Evolutionary conservation across 2,113 vertebrate species (phyloP).

Genomic region (Siphamia tubifer): DNA sequence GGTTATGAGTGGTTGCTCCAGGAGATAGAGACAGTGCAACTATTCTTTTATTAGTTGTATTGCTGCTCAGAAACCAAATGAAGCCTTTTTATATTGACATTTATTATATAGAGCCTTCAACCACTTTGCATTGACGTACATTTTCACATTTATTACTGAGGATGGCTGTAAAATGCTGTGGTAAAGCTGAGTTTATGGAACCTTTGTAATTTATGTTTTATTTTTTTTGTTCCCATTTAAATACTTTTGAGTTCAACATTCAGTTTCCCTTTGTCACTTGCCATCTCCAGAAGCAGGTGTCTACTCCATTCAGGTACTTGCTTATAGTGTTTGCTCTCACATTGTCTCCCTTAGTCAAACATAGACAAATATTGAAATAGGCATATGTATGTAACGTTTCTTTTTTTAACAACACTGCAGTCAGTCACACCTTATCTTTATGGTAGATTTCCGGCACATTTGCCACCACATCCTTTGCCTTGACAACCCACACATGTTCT

Average conservation of each 20-base stretch:
- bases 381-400: neutral
- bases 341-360: neutral
- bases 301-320: neutral
- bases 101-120: neutral
- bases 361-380: neutral
- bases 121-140: neutral
- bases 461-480: conserved; percentile 63
- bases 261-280: neutral
- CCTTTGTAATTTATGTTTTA: no score
- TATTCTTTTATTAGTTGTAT: neutral
- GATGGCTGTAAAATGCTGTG: neutral
- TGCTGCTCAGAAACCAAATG: conserved; percentile 8
- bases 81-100: neutral
- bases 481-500: conserved; percentile 15
- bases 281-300: neutral
- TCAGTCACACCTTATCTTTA: conserved; percentile 46
- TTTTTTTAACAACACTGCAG: neutral
- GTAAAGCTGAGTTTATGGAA: neutral
- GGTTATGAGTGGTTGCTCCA: conserved; percentile 18
- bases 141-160: neutral
- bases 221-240: no score
- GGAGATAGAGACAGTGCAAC: conserved; percentile 1
- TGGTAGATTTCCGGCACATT: conserved; percentile 56
- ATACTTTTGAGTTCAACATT: neutral
- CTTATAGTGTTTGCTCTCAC: neutral